Base-by-base conservation (phyloP, 2,797 vertebrate genomes). In the Podargus strigoides region DNA sequence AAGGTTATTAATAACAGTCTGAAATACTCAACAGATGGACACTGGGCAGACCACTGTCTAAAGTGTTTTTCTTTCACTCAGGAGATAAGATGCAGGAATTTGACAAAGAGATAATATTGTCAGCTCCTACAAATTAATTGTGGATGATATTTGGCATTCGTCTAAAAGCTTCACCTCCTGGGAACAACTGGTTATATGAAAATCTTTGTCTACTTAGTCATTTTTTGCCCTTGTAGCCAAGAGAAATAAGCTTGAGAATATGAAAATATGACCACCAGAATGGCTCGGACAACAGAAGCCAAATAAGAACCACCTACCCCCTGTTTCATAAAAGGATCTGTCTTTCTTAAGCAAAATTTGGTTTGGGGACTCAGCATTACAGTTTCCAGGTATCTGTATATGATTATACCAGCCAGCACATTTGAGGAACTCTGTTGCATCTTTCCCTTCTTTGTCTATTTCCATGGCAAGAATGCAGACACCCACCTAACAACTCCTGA, bases 81-180 rank as follows among this genome's bases (percentile, higher is more conserved):
- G 58, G 85, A 91, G 77, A 73, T 73, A 73, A 87, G 49, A 73
- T 34, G 78, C 27, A 88, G 67, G 56, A 88, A 72, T 94, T 47
- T 81, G 67, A 75, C 66, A 86, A 81, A 74, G 4, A 78, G 34
- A 70, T 67, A 83, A 69, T 69, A 85, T 27, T 69, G 80, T 69
- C 80, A 67, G 55, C 39, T 86, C 59, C 34, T 34, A 90, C 42
- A 78, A 68, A 89, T 91, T 70, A 92, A 95, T 96, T 94, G 86
- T 14, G 44, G 44, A 78, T 88, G 9, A 75, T 66, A 79, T 49
- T 23, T 81, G 62, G n/a, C 69, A 84, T 90, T 93, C 79, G n/a
- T 76, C 77, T 90, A 46, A 91, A 93, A 89, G 59, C 47, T 81
- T 4, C 10, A 75, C 23, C 47, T 84, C 87, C 46, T 87, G 50